These are phyloP conservation scores for Chymomyza amoena DNA, from an alignment of 2,888 invertebrate species.

Conservation along the genomic window DNA sequence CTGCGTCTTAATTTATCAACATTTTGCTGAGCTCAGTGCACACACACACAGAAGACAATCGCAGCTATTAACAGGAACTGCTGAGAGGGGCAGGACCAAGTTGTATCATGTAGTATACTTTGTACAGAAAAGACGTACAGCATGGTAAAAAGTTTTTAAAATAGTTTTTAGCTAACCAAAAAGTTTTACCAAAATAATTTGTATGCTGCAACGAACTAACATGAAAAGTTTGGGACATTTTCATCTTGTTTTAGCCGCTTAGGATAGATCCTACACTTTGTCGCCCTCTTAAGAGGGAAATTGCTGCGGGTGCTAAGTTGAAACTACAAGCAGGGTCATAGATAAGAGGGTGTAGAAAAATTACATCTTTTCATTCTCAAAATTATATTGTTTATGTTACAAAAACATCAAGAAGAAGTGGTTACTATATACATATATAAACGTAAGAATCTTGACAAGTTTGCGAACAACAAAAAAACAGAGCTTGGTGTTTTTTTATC, in stretches of 20 bases:
- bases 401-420: too few species aligned
- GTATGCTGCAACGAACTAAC: conserved; percentile 61
- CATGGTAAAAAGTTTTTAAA: conserved; percentile 43
- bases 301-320: conserved; percentile 48
- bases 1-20: conserved; percentile 67
- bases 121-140: not conserved
- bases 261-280: not conserved
- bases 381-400: too few species aligned
- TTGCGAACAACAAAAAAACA: too few species aligned
- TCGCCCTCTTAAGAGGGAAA: not conserved
- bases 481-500: too few species aligned
- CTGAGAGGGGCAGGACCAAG: not conserved
- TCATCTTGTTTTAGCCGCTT: not conserved
- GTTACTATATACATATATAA: too few species aligned
- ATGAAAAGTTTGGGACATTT: conserved; percentile 42
- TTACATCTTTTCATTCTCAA: too few species aligned
- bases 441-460: too few species aligned
- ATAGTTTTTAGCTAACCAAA: conserved; percentile 47
- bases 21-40: conserved; percentile 44
- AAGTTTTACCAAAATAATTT: conserved; percentile 64
- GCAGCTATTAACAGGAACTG: conserved; percentile 28
- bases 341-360: too few species aligned
- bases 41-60: conserved; percentile 44
- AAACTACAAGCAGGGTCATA: conserved; percentile 1
- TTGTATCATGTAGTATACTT: not conserved